Evolutionary conservation across 2,113 vertebrate genomes (phyloP).

Genomic region (Sterna hirundo): DNA sequence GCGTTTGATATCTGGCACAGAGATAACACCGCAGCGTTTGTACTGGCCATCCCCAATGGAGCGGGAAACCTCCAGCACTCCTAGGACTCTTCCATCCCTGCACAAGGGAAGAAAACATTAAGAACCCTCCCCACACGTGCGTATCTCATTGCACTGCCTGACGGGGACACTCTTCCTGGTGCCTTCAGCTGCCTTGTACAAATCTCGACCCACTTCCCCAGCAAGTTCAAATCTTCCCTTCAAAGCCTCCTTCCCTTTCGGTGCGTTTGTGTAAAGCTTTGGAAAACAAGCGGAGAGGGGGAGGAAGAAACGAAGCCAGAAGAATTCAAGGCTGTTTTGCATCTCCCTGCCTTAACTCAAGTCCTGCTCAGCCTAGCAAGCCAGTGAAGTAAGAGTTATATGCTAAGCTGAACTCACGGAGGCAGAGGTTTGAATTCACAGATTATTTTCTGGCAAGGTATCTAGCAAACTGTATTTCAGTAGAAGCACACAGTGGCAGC

Average conservation of each 20-base stretch:
- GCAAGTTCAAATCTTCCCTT: neutral
- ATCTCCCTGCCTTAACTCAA: neutral
- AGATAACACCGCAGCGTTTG: conserved; percentile 94
- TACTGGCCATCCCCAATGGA: conserved; percentile 97
- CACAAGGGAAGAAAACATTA: neutral
- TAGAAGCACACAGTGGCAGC: neutral
- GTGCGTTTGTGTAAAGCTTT: neutral
- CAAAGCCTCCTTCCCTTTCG: neutral
- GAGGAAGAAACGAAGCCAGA: neutral
- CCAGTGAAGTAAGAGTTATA: neutral
- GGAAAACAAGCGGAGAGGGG: neutral
- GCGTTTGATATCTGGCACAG: conserved; percentile 89
- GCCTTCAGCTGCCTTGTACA: neutral
- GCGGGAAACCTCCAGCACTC: conserved; percentile 94
- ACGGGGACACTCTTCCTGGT: fast-evolving
- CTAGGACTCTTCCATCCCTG: conserved; percentile 92
- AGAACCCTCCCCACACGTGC: neutral
- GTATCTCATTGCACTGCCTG: neutral
- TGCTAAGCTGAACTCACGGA: neutral
- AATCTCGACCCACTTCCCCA: neutral
- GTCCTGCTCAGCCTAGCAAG: neutral
- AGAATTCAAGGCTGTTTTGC: neutral
- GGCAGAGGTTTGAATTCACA: neutral
- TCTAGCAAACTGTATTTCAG: neutral
- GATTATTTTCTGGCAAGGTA: neutral